A percentile compares a stretch with the other conserved stretches of the same genome.
phyloP scores from a whole-genome alignment of 2,113 vertebrate genomes.

The Actinemys pallida region DNA sequence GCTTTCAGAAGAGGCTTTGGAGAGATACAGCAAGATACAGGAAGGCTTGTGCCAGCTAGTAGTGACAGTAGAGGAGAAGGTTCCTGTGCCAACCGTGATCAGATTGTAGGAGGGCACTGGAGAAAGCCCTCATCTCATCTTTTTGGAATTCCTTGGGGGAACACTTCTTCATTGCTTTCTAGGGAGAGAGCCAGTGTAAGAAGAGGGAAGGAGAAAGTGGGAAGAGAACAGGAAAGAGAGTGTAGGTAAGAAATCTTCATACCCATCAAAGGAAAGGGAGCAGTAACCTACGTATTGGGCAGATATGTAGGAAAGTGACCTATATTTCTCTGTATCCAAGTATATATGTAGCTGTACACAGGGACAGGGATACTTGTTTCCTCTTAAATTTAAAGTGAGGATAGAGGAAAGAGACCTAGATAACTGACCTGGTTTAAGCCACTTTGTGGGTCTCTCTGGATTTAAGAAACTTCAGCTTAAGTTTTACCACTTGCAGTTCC shows the following conservation, averaged over 20 bases:
- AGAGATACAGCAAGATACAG: neutral
- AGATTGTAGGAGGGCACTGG: too few species aligned
- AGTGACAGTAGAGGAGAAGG: neutral
- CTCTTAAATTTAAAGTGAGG: fast-evolving
- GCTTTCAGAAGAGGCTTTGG: neutral
- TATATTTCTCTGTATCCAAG: neutral
- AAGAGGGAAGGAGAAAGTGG: fast-evolving
- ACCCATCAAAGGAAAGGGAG: neutral
- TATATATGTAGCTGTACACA: neutral
- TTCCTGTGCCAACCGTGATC: neutral
- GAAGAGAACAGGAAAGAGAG: neutral
- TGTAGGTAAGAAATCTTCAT: neutral
- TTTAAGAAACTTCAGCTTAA: slow-evolving; percentile 59
- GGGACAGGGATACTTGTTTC: neutral
- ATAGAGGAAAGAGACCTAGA: slow-evolving; percentile 21
- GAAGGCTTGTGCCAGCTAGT: neutral
- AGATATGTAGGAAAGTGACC: neutral
- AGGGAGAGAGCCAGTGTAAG: neutral
- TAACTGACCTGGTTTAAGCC: slow-evolving; percentile 61
- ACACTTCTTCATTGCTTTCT: neutral
- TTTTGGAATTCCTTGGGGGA: neutral
- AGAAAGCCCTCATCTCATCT: fast-evolving
- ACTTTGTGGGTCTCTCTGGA: slow-evolving; percentile 13
- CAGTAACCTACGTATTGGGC: neutral
- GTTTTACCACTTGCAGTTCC: slow-evolving; percentile 40